A percentile compares a stretch with the other conserved stretches of the same genome.
phyloP scores from a whole-genome alignment of 1,140 invertebrate species.

The Eupeodes corollae region DNA sequence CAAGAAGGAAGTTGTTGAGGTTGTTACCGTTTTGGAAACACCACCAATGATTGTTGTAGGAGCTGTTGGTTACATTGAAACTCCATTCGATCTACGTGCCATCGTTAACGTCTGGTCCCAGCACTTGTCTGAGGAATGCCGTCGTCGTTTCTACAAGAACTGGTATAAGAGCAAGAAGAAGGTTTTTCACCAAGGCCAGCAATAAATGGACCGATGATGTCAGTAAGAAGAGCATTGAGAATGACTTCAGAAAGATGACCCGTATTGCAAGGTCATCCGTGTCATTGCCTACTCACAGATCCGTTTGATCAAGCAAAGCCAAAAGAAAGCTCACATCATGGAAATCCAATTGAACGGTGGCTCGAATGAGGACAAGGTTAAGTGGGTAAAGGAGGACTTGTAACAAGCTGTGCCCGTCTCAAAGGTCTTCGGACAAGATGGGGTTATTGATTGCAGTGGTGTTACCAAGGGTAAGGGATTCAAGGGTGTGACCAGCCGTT shows the following conservation, averaged over 20 bases:
- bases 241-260: constrained; percentile 92
- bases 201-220: too few relatives aligned
- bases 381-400: constrained; percentile 91
- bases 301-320: constrained; percentile 94
- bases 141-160: constrained; percentile 98
- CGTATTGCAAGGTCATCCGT: constrained; percentile 99
- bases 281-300: too few relatives aligned
- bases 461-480: constrained; percentile 99
- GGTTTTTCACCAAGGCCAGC: constrained; percentile 98
- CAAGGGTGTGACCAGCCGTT: constrained; percentile 99
- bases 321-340: constrained; percentile 99
- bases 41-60: too few relatives aligned
- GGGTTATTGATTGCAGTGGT: constrained; percentile 98
- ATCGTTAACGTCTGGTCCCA: too few relatives aligned
- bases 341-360: constrained; percentile 99
- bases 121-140: constrained; percentile 96
- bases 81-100: constrained; percentile 87
- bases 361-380: constrained; percentile 86
- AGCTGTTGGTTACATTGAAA: constrained; percentile 97
- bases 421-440: constrained; percentile 89
- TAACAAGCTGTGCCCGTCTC: constrained; percentile 87
- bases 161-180: constrained; percentile 99
- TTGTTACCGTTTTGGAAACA: constrained; percentile 97
- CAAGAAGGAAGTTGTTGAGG: constrained; percentile 99
- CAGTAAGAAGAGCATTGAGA: constrained; percentile 93